Conservation (phyloP, 2,797 vertebrate genomes). For the Phrynocephalus guinanensis region DNA sequence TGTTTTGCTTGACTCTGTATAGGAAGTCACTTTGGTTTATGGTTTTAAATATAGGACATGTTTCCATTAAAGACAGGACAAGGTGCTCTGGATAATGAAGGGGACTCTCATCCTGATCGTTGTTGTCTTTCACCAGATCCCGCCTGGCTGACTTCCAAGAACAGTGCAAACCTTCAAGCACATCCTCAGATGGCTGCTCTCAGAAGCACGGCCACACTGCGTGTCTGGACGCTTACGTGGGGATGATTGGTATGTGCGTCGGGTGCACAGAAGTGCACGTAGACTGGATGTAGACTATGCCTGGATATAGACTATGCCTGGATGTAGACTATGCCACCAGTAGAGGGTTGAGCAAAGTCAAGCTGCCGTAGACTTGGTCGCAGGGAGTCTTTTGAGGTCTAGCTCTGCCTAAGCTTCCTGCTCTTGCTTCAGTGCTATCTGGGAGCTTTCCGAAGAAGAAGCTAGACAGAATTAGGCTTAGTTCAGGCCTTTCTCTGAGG, state of each 20-base stretch:
- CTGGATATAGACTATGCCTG: too few species aligned
- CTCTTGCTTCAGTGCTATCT: too few species aligned
- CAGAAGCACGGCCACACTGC: conserved; percentile 79
- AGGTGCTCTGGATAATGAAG: not conserved
- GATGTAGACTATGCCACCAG: not conserved
- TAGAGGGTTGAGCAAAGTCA: too few species aligned
- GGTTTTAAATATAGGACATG: not conserved
- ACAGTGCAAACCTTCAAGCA: conserved; percentile 86
- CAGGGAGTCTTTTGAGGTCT: too few species aligned
- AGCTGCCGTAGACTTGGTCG: too few species aligned
- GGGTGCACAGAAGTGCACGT: not conserved
- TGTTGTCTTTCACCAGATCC: conserved; percentile 83
- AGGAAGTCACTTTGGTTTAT: not conserved
- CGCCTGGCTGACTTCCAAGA: conserved; percentile 93
- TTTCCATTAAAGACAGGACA: not conserved
- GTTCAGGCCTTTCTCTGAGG: too few species aligned
- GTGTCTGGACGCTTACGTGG: conserved; percentile 92
- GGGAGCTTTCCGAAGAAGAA: too few species aligned
- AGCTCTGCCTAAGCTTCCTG: too few species aligned
- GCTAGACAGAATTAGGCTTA: too few species aligned
- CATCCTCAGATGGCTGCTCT: conserved; percentile 81
- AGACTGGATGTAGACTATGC: not conserved
- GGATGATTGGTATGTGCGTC: conserved; percentile 89
- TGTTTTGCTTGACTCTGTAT: not conserved
- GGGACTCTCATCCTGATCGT: conserved; percentile 37